Evolutionary conservation across 2,888 invertebrate genomes (phyloP), one percentile per base, ranked within the genome.

Genomic region (Drosophila leonis): DNA sequence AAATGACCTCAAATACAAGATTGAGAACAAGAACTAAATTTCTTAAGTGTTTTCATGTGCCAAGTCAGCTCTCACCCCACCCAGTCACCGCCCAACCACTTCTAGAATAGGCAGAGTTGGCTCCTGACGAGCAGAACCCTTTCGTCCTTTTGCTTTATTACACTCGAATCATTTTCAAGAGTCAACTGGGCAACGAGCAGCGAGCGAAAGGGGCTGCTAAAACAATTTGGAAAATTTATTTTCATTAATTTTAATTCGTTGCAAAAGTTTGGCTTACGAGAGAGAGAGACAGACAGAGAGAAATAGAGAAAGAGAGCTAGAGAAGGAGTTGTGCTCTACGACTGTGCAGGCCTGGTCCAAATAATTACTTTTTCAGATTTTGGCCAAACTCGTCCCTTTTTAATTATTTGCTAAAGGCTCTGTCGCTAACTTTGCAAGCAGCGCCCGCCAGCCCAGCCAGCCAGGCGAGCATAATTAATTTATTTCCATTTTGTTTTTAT

Each of bases 171-270:
- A 81, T 84, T 87, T 70, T 82, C 61, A 70, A 89, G 87, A 87
- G 89, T 87, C 75, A 78, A 83, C 83, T 86, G 57, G 60, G 35
- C 37, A 41, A n/a, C 41, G 24, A 20, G 1, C 20, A 35, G 49
- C 24, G 59, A 31, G 27, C 61, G 65, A 73, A 85, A 72, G 72
- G 85, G 88, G 80, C 87, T 87, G 84, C 55, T 65, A 78, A 88
- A 89, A 90, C 81, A 88, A 86, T 88, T 86, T 83, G 76, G 77
- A 78, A 88, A 88, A 89, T 89, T 80, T 90, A 89, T 90, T 88
- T 89, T 89, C 88, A 85, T 86, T 86, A 90, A 86, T 86, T 86
- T 86, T 88, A 90, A 86, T 86, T 88, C 86, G 83, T 67, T 85
- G 85, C 69, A 82, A 86, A 84, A 86, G 76, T 86, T 86, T 83